Base-by-base conservation (phyloP, 2,113 vertebrate genomes). In the Colistium nudipinnis region DNA sequence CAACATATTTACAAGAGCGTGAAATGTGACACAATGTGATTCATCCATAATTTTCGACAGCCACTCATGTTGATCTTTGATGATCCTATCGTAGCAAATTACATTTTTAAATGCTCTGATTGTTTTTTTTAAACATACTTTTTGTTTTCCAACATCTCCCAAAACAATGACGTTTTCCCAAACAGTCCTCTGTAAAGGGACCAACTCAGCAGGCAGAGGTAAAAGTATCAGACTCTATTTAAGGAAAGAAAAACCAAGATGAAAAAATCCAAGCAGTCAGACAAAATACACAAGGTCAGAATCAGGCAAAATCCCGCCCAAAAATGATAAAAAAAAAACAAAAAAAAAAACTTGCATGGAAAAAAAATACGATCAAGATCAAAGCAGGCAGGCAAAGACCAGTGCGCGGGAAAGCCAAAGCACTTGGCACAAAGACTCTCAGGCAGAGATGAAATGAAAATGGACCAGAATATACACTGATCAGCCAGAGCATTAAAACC, bases 1-100 rank as follows among this genome's bases (percentile, higher is more conserved):
- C n/a, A n/a, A n/a, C n/a, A n/a, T n/a, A n/a, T n/a, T n/a, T 20
- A 20, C 35, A 38, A 43, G 4, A 65, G 25, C 7, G 43, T 41
- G 62, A 65, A 53, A 13, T 25, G 17, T 64, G 24, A 38, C 24
- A 33, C 13, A n/a, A 43, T 60, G 27, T 35, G 11, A 54, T 45
- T 56, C 31, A 36, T 4, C 5, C 8, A 25, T n/a, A 28, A 17
- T 51, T 17, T 28, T 9, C 31, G 4, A 33, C 31, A 33, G 31
- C 31, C 31, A 4, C 31, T 33, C 31, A 33, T 4, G 31, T 33
- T 33, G n/a, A n/a, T 33, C 31, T 27, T 8, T 28, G 17, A 9
- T 51, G 31, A 33, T n/a, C 12, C 6, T 8, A 49, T 14, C 14
- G 24, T 1, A 49, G 25, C 6, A 51, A 28, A 28, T 25, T 20